These are phyloP conservation scores for Popillia japonica DNA, from an alignment of 1,140 invertebrate species.

Conservation along the genomic window DNA sequence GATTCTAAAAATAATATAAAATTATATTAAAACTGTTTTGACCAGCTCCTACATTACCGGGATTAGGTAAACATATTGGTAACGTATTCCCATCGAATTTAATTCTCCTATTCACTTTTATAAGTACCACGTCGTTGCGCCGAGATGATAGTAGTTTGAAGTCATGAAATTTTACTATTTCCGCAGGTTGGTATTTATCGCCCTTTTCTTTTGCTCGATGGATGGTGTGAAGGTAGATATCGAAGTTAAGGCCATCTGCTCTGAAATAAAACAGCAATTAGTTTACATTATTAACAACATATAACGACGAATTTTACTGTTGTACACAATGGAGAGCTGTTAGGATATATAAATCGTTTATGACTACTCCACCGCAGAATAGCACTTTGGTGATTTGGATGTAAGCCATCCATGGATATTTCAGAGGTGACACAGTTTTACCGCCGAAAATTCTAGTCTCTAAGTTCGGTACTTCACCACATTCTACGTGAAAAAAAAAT, in stretches of 20 bases:
- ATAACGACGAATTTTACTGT: too few relatives aligned
- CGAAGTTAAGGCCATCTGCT: not conserved
- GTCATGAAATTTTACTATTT: not conserved
- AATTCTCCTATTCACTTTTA: not conserved
- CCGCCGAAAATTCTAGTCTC: not conserved
- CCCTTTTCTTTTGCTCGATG: not conserved
- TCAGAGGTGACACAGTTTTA: not conserved
- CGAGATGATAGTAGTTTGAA: not conserved
- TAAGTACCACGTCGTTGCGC: not conserved
- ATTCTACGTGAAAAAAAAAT: not conserved
- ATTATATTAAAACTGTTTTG: not conserved
- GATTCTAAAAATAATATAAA: not conserved
- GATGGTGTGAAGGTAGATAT: not conserved
- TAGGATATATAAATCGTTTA: not conserved
- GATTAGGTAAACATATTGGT: slow-evolving; percentile 4
- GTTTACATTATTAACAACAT: too few relatives aligned
- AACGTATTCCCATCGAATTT: not conserved
- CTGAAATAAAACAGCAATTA: not conserved
- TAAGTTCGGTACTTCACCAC: not conserved
- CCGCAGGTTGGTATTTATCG: not conserved
- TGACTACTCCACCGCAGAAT: not conserved
- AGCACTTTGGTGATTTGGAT: not conserved
- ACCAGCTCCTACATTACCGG: not conserved
- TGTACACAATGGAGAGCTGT: not conserved
- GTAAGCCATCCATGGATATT: slow-evolving; percentile 10